Evolutionary conservation across 2,113 vertebrate genomes (phyloP).

Genomic region (Pseudopipra pipra): DNA sequence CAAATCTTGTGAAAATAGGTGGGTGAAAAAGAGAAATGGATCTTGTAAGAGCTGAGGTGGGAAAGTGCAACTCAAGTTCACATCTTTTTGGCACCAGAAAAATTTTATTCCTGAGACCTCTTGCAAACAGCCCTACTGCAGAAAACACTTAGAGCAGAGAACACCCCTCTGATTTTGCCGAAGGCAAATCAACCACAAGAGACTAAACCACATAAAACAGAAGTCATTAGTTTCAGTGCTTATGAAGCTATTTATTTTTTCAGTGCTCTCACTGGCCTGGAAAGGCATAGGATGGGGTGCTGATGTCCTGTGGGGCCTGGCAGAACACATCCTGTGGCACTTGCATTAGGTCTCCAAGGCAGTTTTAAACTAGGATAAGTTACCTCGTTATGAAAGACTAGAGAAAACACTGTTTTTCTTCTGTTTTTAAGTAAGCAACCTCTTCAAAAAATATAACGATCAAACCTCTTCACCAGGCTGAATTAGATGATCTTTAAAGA

Average conservation of each 20-base stretch:
- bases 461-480: not conserved
- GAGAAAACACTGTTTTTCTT: not conserved
- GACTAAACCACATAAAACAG: conserved; percentile 56
- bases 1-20: not conserved
- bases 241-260: conserved; percentile 42
- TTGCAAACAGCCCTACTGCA: not conserved
- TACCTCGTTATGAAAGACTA: not conserved
- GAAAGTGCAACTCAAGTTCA: not conserved
- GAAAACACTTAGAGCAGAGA: not conserved
- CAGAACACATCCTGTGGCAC: not conserved
- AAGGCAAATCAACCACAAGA: conserved; percentile 34
- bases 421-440: not conserved
- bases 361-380: not conserved
- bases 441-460: rapidly evolving
- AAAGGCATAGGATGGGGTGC: not conserved
- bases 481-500: not conserved
- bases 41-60: not conserved
- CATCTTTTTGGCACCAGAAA: not conserved
- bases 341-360: not conserved
- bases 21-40: not conserved
- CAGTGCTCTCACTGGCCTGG: conserved; percentile 32
- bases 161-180: not conserved
- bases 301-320: not conserved
- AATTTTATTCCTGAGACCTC: not conserved
- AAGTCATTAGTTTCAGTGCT: conserved; percentile 31